phyloP scores from a whole-genome alignment of 2,797 vertebrate genomes.

The Danio jaintianensis region DNA sequence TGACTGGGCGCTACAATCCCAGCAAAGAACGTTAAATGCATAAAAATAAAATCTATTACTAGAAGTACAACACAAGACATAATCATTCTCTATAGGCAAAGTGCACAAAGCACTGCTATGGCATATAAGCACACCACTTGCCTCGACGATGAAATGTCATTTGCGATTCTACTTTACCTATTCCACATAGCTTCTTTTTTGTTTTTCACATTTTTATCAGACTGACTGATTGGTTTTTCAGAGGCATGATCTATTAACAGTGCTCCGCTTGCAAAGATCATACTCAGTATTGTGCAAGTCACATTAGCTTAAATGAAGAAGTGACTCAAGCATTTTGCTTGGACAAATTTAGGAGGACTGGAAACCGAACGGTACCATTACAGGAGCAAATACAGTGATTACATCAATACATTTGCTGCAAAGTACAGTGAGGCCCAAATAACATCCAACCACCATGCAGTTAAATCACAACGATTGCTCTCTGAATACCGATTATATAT shows the following conservation, averaged over 20 bases:
- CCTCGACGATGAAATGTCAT: constrained; percentile 21
- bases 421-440: constrained; percentile 41
- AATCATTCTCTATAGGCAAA: constrained; percentile 47
- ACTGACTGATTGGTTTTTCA: constrained; percentile 26
- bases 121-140: constrained; percentile 5
- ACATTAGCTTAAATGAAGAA: constrained; percentile 7
- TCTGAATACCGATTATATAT: not conserved
- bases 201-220: constrained; percentile 53
- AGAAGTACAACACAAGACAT: constrained; percentile 39
- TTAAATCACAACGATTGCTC: constrained; percentile 37
- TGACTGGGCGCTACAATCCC: constrained; percentile 49
- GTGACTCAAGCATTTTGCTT: constrained; percentile 5
- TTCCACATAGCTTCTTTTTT: constrained; percentile 25
- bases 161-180: constrained; percentile 2
- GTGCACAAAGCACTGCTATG: constrained; percentile 37
- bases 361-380: not conserved
- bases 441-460: constrained; percentile 35
- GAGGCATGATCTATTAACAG: constrained; percentile 51
- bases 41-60: constrained; percentile 55
- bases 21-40: constrained; percentile 38
- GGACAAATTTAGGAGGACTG: not conserved
- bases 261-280: constrained; percentile 23
- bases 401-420: constrained; percentile 42
- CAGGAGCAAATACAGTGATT: constrained; percentile 37
- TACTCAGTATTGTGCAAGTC: constrained; percentile 24